A percentile compares a stretch with the other conserved stretches of the same genome.
These are phyloP conservation scores for Rhea americana DNA, from an alignment of 2,113 vertebrate species.

Conservation along the genomic window DNA sequence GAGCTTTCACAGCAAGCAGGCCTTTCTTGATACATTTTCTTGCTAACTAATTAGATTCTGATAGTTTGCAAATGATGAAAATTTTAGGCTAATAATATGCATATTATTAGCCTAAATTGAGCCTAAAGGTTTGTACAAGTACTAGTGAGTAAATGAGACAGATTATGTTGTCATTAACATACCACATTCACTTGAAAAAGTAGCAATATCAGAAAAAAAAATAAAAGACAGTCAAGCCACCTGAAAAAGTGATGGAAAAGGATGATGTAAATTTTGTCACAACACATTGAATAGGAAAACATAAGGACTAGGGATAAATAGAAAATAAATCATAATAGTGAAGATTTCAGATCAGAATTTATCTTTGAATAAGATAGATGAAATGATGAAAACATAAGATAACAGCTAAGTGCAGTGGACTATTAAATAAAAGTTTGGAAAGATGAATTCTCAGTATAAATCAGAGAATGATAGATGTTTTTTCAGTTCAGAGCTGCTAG, in stretches of 20 bases:
- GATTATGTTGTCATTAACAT: background rate
- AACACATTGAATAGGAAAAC: background rate
- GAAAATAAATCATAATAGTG: background rate
- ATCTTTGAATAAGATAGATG: background rate
- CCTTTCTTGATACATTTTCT: background rate
- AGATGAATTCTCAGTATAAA: background rate
- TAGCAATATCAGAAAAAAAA: background rate
- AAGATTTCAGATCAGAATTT: background rate
- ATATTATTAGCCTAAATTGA: background rate
- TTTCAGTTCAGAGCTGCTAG: background rate
- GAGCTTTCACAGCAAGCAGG: background rate
- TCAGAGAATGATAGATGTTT: background rate
- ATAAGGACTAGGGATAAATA: rapidly evolving
- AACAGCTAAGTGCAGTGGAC: background rate
- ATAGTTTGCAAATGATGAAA: background rate
- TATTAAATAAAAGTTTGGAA: background rate
- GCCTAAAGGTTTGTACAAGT: background rate
- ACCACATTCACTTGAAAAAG: background rate
- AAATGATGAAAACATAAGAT: background rate
- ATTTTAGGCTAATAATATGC: background rate
- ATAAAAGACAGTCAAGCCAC: background rate
- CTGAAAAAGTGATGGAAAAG: background rate
- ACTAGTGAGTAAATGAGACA: background rate
- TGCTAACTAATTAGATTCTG: background rate
- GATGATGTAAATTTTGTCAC: background rate